These are phyloP conservation scores for Dolichopus griseipennis DNA, from an alignment of 2,888 invertebrate species.

Conservation along the genomic window DNA sequence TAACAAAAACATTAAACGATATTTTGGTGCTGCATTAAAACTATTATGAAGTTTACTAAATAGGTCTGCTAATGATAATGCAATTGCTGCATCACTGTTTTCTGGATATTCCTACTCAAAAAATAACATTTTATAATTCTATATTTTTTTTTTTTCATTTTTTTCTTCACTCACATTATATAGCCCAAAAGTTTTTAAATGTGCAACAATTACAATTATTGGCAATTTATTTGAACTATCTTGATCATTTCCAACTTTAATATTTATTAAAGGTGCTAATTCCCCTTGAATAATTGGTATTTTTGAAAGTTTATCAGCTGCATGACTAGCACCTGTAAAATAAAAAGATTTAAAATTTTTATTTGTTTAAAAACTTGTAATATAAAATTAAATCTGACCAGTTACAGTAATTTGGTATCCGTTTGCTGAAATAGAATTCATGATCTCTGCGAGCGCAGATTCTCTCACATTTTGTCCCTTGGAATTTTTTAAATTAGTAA, in stretches of 20 bases:
- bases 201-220: conserved; percentile 82
- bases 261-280: conserved; percentile 45
- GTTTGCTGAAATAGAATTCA: conserved; percentile 83
- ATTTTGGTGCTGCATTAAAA: conserved; percentile 60
- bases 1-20: conserved; percentile 77
- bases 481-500: conserved; percentile 17
- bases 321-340: conserved; percentile 52
- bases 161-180: conserved; percentile 60
- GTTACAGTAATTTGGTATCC: conserved; percentile 85
- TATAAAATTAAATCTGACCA: neutral
- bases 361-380: no score
- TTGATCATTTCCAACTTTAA: conserved; percentile 45
- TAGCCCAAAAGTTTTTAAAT: conserved; percentile 85
- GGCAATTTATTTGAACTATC: conserved; percentile 55
- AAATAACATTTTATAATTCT: conserved; percentile 9
- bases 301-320: conserved; percentile 66
- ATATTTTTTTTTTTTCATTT: no score
- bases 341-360: neutral
- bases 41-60: conserved; percentile 80
- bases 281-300: conserved; percentile 82
- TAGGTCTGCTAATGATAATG: conserved; percentile 78
- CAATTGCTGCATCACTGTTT: conserved; percentile 80
- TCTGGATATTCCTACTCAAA: conserved; percentile 64
- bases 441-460: conserved; percentile 73
- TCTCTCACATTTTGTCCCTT: conserved; percentile 34